Evolutionary conservation across 2,113 vertebrate genomes (phyloP), one percentile per base, ranked within the genome.

Genomic region (Lates calcarifer): DNA sequence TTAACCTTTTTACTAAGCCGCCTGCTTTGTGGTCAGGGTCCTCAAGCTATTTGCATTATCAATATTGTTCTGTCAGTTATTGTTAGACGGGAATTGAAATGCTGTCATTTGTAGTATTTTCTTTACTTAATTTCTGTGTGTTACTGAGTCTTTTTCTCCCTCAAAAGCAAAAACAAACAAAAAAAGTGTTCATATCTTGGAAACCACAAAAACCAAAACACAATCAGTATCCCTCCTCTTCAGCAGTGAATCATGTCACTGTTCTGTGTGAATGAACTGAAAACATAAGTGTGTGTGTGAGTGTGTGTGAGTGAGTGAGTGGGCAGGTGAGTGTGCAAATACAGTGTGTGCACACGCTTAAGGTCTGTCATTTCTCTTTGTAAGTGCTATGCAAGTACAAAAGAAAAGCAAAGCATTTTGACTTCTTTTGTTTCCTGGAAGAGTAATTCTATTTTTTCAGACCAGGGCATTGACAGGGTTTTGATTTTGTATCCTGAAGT

Each of bases 381-480:
- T 94, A 94, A 95, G 94, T 95, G 93, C 95, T 96, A 95, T 96
- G 95, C 95, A 96, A 95, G 93, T 95, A 92, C 93, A 94, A 93
- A 95, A 91, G 87, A 87, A 91, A 89, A 92, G 87, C 79, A 77
- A 94, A 94, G 91, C 90, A 81, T 92, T 89, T 92, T 89, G 84
- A 91, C 91, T 91, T 94, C 77, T 87, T 93, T 91, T 92, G 89
- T 94, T 92, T 91, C 85, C 82, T 87, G 82, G 84, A 91, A 94
- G 88, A 94, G 87, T 91, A 92, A 88, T 79, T 93, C 90, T 93
- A 91, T 94, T 95, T 94, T 95, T 94, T 92, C 90, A 92, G 88
- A 91, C 82, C 80, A 86, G 88, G 87, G 84, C 84, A 83, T 89
- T 85, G 89, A 92, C 91, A 92, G 92, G 92, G 92, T 94, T 94